Percentiles rank a stretch among this genome's conserved stretches.
Evolutionary conservation across 2,888 invertebrate species (phyloP).

Genomic region (Himalopsyche kuldschensis): DNA sequence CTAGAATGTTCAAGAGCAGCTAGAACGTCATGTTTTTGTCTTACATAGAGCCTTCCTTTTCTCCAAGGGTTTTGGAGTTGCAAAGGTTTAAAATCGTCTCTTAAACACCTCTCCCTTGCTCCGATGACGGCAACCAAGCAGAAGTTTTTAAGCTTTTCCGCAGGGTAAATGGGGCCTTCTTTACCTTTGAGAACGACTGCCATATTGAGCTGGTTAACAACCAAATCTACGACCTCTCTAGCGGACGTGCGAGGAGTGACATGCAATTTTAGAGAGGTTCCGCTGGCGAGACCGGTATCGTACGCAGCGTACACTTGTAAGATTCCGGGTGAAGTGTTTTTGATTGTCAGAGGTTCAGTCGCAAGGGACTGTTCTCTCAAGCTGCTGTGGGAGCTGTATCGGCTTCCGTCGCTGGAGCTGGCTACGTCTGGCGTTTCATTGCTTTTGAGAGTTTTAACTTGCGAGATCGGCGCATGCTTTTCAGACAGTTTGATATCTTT

Average conservation of each 20-base stretch:
- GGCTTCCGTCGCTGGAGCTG: conserved; percentile 36
- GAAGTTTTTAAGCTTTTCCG: conserved; percentile 83
- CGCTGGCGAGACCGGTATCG: conserved; percentile 89
- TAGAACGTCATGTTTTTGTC: conserved; percentile 86
- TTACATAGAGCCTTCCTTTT: conserved; percentile 88
- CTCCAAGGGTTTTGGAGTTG: conserved; percentile 96
- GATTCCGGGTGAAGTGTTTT: conserved; percentile 40
- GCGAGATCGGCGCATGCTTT: conserved; percentile 23
- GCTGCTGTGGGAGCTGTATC: conserved; percentile 36
- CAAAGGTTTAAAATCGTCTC: conserved; percentile 92
- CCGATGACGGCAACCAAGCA: conserved; percentile 96
- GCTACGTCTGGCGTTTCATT: conserved; percentile 40
- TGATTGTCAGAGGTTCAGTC: conserved; percentile 34
- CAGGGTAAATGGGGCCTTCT: conserved; percentile 81
- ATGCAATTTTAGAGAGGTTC: conserved; percentile 91
- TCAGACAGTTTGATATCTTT: conserved; percentile 36
- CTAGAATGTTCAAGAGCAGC: conserved; percentile 88
- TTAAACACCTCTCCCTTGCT: conserved; percentile 87
- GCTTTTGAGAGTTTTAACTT: conserved; percentile 31
- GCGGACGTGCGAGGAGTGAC: conserved; percentile 92
- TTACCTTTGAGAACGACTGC: conserved; percentile 85
- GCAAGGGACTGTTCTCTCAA: conserved; percentile 33
- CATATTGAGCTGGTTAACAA: conserved; percentile 94
- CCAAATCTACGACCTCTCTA: conserved; percentile 91
- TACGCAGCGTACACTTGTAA: conserved; percentile 93